A percentile compares a stretch with the other conserved stretches of the same genome.
phyloP scores from a whole-genome alignment of 2,797 vertebrate species.

The Glyptemys insculpta region DNA sequence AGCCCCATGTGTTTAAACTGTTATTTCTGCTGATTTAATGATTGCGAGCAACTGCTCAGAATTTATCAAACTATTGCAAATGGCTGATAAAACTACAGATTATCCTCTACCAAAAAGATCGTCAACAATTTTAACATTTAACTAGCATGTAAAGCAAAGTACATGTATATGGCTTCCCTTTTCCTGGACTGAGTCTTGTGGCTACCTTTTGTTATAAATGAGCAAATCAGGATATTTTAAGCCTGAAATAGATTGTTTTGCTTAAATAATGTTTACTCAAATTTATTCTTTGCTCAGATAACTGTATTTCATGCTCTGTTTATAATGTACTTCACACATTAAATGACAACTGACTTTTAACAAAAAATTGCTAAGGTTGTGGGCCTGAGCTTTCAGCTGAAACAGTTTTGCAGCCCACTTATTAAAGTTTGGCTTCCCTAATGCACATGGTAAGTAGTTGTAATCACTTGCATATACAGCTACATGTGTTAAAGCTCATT shows the following conservation, averaged over 20 bases:
- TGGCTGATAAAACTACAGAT: not conserved
- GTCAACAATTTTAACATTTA: not conserved
- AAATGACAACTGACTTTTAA: conserved; percentile 9
- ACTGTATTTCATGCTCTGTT: not conserved
- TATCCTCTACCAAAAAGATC: not conserved
- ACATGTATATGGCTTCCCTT: not conserved
- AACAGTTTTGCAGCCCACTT: not conserved
- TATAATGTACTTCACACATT: not conserved
- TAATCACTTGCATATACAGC: not conserved
- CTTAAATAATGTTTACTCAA: not conserved
- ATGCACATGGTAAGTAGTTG: not conserved
- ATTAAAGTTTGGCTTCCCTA: not conserved
- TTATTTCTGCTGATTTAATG: not conserved
- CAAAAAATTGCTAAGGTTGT: not conserved
- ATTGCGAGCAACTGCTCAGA: not conserved
- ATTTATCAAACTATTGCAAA: not conserved
- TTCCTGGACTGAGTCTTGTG: not conserved
- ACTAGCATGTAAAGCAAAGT: not conserved
- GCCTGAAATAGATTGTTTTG: not conserved
- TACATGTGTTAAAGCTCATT: conserved; percentile 33
- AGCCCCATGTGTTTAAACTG: not conserved
- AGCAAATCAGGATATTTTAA: not conserved
- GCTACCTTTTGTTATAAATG: not conserved
- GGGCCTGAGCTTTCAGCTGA: not conserved
- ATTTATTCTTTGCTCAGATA: not conserved